Base-by-base conservation (phyloP, 2,797 vertebrate genomes). In the Eulemur mongoz region DNA sequence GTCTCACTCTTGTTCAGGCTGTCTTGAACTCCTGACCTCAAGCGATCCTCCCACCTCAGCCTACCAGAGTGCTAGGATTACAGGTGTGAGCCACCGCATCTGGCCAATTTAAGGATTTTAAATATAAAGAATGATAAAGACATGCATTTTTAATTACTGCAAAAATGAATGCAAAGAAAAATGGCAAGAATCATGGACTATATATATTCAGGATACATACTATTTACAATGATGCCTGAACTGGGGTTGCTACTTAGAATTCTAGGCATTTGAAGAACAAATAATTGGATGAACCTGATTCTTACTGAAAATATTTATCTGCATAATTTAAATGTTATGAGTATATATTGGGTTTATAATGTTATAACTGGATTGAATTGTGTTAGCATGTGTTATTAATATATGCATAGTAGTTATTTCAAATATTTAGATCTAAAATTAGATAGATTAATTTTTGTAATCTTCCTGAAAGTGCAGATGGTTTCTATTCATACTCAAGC, bases 371-470 rank as follows among this genome's bases (percentile, higher is more conserved):
- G 45, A 89, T 61, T 94, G 69, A 94, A 79, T 95, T 91, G 32
- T 87, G 32, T 83, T 89, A 89, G 72, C 18, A 14, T 92, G 27
- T 94, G 8, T 61, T 95, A 59, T 59, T 27, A 59, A 59, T 59
- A 54, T 45, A 50, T 79, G 30, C 50, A 45, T 93, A 83, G 50
- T 70, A 79, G 91, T 91, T 38, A 45, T 79, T 78, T 83, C 25
- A 86, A 38, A 54, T 94, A 93, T 63, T 96, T 89, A 91, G 88
- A 85, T 54, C 22, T 92, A 91, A 95, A 94, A 67, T 76, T 67
- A 18, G 18, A 52, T 40, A 69, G 5, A 85, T 73, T 76, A 78
- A 45, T 78, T 89, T 93, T 95, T 91, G 59, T 82, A 82, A 59
- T 92, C n/a, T 76, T 93, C 38, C 48, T 95, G 67, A 96, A 89